Base-by-base conservation (phyloP, 2,113 vertebrate genomes). In the Melozone crissalis region DNA sequence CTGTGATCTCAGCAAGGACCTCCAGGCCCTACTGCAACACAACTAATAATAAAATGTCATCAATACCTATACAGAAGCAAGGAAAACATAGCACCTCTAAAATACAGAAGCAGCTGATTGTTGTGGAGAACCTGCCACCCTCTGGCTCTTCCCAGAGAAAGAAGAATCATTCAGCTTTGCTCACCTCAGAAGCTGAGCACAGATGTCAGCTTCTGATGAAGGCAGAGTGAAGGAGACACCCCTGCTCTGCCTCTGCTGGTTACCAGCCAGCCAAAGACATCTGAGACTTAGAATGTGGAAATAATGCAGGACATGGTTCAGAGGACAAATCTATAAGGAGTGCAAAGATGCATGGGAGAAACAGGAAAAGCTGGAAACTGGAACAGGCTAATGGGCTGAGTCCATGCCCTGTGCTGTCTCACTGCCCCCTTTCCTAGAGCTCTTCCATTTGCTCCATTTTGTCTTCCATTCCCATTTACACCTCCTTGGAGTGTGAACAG, bases 1-100 rank as follows among this genome's bases (percentile, higher is more conserved):
- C 41, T 89, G 89, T 95, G 89, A 89, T 93, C 73, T 95, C 91
- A 91, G 41, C 66, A 76, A 62, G 81, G 69, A 84, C 89, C 89
- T 96, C 87, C 94, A 95, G 87, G 66, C 95, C 93, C 15, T 95
- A 96, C 96, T 91, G 67, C 58, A 96, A 72, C 81, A 91, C 69
- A 87, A 41, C 81, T 79, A 82, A 84, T 86, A 43, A 67, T 19
- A 31, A 66, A 90, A 37, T 5, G 6, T 21, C 68, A 68, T 52
- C 43, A 11, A 26, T 8, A 28, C 6, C 24, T 39, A 7, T 41
- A 20, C 2, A 43, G 39, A 84, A 84, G 49, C 31, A 13, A 80
- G 52, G 41, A 17, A 78, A 74, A 51, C 3, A 10, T 2, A 54
- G 9, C 24, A 41, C 1, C 22, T 52, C 21, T 62, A 46, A 82